Conservation (phyloP, 2,797 vertebrate genomes). For the Halcyon leucocephala region DNA sequence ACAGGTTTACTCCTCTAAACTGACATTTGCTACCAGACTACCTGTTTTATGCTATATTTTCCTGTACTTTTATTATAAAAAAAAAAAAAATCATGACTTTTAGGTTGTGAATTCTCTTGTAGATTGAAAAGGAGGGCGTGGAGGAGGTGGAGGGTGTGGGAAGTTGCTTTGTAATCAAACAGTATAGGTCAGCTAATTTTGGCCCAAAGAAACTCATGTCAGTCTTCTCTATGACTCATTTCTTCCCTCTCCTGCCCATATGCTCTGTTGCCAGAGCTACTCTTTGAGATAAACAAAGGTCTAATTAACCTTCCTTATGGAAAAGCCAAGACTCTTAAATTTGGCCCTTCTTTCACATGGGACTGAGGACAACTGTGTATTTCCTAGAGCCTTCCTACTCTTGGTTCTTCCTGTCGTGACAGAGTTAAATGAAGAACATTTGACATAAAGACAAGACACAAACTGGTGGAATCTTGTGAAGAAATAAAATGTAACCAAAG, state of each 20-base stretch:
- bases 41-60: background rate
- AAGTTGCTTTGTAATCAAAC: background rate
- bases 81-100: background rate
- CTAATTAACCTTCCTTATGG: background rate
- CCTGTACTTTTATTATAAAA: background rate
- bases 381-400: background rate
- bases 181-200: constrained; percentile 49
- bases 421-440: background rate
- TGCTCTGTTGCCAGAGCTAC: background rate
- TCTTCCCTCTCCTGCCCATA: constrained; percentile 14
- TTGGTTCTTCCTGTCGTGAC: background rate
- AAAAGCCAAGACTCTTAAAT: background rate
- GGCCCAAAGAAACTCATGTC: background rate
- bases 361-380: background rate
- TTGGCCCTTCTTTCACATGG: background rate
- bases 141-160: background rate
- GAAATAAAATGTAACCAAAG: background rate
- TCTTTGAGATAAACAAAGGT: background rate
- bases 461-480: background rate
- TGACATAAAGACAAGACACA: background rate
- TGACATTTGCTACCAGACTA: background rate
- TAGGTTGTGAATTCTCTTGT: background rate
- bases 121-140: background rate
- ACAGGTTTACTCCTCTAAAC: background rate
- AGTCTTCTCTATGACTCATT: constrained; percentile 25